phyloP scores from a whole-genome alignment of 2,797 vertebrate species.

The Taenioides sp. region DNA sequence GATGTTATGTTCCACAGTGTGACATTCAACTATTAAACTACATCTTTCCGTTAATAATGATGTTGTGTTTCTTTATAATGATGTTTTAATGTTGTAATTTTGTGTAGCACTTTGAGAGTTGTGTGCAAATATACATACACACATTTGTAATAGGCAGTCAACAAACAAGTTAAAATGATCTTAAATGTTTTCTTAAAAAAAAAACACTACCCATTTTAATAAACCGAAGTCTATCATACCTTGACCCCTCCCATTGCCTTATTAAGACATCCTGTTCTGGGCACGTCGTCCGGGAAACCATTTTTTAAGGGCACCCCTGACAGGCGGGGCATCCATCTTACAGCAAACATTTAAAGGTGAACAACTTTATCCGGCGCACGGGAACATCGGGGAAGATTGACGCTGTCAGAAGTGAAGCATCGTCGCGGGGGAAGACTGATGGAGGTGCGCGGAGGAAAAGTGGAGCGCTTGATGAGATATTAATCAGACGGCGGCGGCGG shows the following conservation, averaged over 20 bases:
- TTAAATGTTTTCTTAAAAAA: too few species aligned
- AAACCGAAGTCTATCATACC: constrained; percentile 16
- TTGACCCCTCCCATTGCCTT: constrained; percentile 22
- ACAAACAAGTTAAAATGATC: too few species aligned
- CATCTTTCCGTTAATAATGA: too few species aligned
- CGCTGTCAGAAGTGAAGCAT: constrained; percentile 51
- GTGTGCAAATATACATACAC: too few species aligned
- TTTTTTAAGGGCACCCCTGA: constrained; percentile 37
- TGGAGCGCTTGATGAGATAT: constrained; percentile 71
- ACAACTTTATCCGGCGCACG: constrained; percentile 58
- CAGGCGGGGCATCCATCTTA: constrained; percentile 35
- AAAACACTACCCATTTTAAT: constrained; percentile 59
- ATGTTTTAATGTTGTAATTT: too few species aligned
- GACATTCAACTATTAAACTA: too few species aligned
- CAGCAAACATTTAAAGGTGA: constrained; percentile 52
- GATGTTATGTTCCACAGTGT: too few species aligned
- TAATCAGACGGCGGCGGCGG: constrained; percentile 65
- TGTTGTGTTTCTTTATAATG: too few species aligned
- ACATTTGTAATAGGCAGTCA: too few species aligned
- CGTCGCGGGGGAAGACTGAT: constrained; percentile 59
- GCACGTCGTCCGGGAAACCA: background rate
- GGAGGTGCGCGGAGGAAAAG: constrained; percentile 50
- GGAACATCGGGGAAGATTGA: constrained; percentile 57
- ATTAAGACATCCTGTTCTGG: constrained; percentile 44
- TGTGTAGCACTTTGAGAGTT: too few species aligned